phyloP scores from a whole-genome alignment of 2,113 vertebrate genomes.

The Clarias batrachus region DNA sequence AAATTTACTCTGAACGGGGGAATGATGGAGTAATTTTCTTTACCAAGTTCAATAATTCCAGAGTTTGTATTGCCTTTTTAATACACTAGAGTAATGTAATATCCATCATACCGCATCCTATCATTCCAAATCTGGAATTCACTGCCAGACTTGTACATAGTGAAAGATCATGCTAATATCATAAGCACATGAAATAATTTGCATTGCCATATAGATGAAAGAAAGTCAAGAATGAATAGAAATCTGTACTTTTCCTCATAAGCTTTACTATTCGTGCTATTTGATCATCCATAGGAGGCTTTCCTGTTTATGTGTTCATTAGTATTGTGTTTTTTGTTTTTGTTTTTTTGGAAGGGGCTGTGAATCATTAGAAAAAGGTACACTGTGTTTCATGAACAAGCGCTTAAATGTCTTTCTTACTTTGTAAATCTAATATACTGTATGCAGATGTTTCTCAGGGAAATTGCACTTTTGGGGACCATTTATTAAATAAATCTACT shows the following conservation, averaged over 20 bases:
- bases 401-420: not conserved
- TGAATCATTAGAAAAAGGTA: not conserved
- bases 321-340: not conserved
- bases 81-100: not conserved
- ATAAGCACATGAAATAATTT: not conserved
- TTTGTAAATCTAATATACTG: not conserved
- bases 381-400: not conserved
- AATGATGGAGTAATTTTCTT: not conserved
- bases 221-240: not conserved
- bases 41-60: not conserved
- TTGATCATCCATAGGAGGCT: not conserved
- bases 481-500: slow-evolving; percentile 3
- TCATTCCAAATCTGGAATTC: not conserved
- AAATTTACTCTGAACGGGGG: not conserved
- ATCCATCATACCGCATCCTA: not conserved
- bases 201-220: not conserved
- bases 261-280: not conserved
- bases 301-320: no score
- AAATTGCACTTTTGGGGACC: not conserved
- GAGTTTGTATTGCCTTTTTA: not conserved
- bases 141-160: not conserved
- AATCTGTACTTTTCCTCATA: not conserved
- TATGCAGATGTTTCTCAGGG: slow-evolving; percentile 1
- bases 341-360: not conserved
- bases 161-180: not conserved